Evolutionary conservation across 1,140 invertebrate species (phyloP).

Genomic region (Nomia melanderi): DNA sequence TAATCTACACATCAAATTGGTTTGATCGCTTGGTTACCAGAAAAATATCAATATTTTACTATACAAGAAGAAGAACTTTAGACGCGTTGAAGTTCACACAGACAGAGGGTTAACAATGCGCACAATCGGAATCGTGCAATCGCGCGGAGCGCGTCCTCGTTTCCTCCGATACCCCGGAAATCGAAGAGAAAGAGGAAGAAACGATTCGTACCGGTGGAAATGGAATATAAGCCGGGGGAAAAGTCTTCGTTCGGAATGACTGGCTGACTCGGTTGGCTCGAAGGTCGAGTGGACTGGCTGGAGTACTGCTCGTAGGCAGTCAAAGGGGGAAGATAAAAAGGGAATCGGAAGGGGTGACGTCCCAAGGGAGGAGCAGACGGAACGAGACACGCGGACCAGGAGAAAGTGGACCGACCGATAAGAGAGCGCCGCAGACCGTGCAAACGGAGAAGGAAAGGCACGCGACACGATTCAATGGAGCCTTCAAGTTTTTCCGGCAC

Average conservation of each 20-base stretch:
- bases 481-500: constrained; percentile 60
- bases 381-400: constrained; percentile 48
- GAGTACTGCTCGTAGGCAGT: constrained; percentile 32
- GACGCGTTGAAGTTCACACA: no score
- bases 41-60: no score
- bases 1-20: no score
- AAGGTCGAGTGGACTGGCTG: constrained; percentile 34
- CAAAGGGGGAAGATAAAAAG: neutral
- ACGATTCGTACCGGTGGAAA: constrained; percentile 26
- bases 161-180: no score
- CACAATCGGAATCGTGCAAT: no score
- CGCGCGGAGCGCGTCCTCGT: no score
- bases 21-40: no score
- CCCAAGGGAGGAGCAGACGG: constrained; percentile 52
- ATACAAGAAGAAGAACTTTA: no score
- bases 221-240: constrained; percentile 53
- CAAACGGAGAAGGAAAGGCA: constrained; percentile 20
- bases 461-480: constrained; percentile 59
- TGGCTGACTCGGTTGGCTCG: constrained; percentile 42
- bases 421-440: constrained; percentile 40
- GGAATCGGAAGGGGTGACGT: constrained; percentile 40
- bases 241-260: constrained; percentile 58
- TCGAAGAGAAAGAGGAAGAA: neutral
- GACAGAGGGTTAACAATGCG: no score
- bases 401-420: constrained; percentile 35